Evolutionary conservation across 1,140 invertebrate genomes (phyloP), one percentile per base, ranked within the genome.

Genomic region (Drosophila littoralis): DNA sequence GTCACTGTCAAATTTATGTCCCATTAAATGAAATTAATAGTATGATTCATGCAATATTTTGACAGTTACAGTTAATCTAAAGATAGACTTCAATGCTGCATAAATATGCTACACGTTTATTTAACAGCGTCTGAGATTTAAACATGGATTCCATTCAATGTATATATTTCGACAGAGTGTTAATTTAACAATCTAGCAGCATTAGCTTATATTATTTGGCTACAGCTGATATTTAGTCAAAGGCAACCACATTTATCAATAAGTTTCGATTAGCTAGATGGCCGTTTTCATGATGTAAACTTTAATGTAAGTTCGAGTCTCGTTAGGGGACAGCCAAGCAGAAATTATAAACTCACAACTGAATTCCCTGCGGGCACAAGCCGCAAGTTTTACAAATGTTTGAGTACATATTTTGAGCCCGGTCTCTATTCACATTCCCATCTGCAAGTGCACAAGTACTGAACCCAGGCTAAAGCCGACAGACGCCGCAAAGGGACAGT

Each of bases 371-470:
- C 32, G 43, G 57, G 45, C 69, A 9, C 8, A 72, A 42, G 63
- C 78, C 79, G 70, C 75, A 81, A 81, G 50, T 60, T 68, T 61
- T 48, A 73, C 68, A 81, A 81, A 81, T 81, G 46, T 58, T 43
- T 36, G 36, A 46, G 10, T 40, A 40, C 51, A 46, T 50, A 70
- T 76, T 54, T 45, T 42, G 45, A 43, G 22, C 50, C 22, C 32
- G n/a, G 50, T 55, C 33, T 65, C 12, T 51, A 58, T 65, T 58
- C 66, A 66, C 69, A 72, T 72, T 66, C 65, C 63, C 58, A 72
- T 72, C 61, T 52, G 46, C 61, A 43, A 32, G 45, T 38, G 57
- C 10, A 40, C 61, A 43, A 32, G 45, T 38, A 66, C 10, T 33
- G 22, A 46, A 8, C 28, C 15, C 36, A 48, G 36, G 42, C 17